Evolutionary conservation across 2,888 invertebrate species (phyloP).

Genomic region (Hymenopus coronatus): DNA sequence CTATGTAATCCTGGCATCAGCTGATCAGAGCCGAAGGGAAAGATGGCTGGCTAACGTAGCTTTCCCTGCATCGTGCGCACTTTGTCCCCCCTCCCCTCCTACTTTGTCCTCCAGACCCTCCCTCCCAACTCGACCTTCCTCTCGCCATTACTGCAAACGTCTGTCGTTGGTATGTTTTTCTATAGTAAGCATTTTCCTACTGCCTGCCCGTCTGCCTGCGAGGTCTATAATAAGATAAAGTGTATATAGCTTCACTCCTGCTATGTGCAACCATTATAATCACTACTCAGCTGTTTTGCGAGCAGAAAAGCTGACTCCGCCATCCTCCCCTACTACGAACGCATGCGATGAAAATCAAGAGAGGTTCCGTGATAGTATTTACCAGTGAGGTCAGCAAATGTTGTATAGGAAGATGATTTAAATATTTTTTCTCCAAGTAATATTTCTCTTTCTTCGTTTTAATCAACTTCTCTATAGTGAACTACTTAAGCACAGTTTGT

Average conservation of each 20-base stretch:
- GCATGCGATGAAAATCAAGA: background rate
- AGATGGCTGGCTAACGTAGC: background rate
- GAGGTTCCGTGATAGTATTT: background rate
- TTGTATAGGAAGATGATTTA: background rate
- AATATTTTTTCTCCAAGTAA: no score
- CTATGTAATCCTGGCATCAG: background rate
- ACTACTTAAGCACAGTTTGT: no score
- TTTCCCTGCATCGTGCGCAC: background rate
- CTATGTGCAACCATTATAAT: background rate
- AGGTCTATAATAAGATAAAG: background rate
- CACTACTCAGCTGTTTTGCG: background rate
- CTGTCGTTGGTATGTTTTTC: background rate
- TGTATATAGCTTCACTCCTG: background rate
- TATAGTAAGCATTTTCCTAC: background rate
- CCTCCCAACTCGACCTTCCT: background rate
- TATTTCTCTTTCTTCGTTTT: no score
- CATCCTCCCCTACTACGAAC: background rate
- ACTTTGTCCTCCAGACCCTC: background rate
- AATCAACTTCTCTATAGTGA: no score
- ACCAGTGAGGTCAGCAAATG: background rate
- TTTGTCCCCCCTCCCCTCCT: background rate
- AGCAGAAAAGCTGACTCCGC: background rate
- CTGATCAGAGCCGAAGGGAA: background rate
- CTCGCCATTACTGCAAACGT: background rate
- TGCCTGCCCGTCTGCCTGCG: background rate